Percentiles rank a stretch among this genome's conserved stretches.
These are phyloP conservation scores for Anableps anableps DNA, from an alignment of 2,797 vertebrate genomes.

Conservation along the genomic window DNA sequence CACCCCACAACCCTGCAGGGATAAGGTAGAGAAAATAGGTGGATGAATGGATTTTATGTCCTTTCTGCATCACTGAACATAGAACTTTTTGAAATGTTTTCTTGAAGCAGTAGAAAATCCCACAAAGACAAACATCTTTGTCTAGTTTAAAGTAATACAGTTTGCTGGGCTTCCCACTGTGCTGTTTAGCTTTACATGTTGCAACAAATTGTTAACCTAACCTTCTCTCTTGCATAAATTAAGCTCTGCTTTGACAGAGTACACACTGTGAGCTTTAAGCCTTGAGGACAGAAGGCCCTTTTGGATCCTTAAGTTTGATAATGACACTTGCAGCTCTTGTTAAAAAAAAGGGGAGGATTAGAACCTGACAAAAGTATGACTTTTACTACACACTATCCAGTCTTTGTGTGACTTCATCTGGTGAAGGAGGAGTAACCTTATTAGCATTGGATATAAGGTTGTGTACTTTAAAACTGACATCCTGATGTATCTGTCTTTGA, in stretches of 20 bases:
- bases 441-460: too few relatives aligned
- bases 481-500: background rate
- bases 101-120: constrained; percentile 19
- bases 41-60: constrained; percentile 31
- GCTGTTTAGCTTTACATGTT: background rate
- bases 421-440: too few relatives aligned
- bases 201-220: background rate
- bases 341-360: background rate
- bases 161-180: constrained; percentile 12
- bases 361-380: background rate
- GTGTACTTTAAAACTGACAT: background rate
- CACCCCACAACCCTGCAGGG: background rate
- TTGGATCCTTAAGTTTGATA: background rate
- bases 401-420: too few relatives aligned
- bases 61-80: constrained; percentile 46
- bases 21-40: background rate
- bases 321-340: background rate
- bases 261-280: background rate
- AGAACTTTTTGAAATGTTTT: constrained; percentile 31
- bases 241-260: background rate
- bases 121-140: constrained; percentile 8
- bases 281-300: background rate
- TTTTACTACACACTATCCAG: background rate
- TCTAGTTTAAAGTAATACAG: constrained; percentile 16
- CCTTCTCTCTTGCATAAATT: background rate